These are phyloP conservation scores for Dicerorhinus sumatrensis DNA, from an alignment of 2,113 vertebrate genomes.

Conservation along the genomic window DNA sequence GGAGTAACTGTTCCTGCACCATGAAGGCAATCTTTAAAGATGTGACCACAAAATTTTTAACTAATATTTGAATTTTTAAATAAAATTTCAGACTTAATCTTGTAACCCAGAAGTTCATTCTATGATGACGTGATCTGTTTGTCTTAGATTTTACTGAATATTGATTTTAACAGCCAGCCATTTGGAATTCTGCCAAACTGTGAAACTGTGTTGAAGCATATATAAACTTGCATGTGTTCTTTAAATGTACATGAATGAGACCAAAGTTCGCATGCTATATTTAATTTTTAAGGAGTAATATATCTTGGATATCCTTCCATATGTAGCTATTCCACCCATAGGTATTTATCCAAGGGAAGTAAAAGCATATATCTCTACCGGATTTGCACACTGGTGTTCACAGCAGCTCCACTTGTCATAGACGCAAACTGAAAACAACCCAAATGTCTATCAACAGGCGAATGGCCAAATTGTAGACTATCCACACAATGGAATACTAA, in stretches of 20 bases:
- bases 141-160: background rate
- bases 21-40: background rate
- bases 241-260: background rate
- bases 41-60: background rate
- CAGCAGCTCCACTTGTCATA: background rate
- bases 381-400: background rate
- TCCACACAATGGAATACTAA: background rate
- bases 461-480: background rate
- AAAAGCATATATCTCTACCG: background rate
- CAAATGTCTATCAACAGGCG: background rate
- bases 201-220: background rate
- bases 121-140: background rate
- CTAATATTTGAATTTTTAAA: background rate
- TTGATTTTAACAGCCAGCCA: background rate
- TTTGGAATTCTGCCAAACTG: background rate
- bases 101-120: background rate
- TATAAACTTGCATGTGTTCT: background rate
- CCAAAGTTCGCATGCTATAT: background rate
- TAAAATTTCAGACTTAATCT: background rate
- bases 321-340: background rate
- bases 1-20: background rate
- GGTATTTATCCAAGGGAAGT: background rate
- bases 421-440: background rate
- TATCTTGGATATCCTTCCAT: background rate
- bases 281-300: background rate